Evolutionary conservation across 1,140 invertebrate species (phyloP), one percentile per base, ranked within the genome.

Genomic region (Lepidurus apus): DNA sequence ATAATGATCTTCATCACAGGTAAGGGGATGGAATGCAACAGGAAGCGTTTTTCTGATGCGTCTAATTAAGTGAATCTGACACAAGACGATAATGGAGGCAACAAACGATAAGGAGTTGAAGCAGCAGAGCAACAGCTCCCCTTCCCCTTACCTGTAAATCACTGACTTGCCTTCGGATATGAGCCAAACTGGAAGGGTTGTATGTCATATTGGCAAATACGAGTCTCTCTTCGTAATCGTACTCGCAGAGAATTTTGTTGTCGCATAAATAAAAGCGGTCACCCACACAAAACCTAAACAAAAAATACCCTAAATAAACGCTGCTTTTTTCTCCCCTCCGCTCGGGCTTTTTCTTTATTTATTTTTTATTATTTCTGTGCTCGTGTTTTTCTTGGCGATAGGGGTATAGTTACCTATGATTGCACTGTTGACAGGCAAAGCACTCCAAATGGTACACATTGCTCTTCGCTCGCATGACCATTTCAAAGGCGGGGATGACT

Each of bases 371-470:
- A 11, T 76, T 79, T 44, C 42, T 80, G 47, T 73, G 44, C 24
- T 65, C 34, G 75, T 80, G 9, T 80, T 80, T 43, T 74, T 73
- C 47, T 75, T 42, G 74, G 24, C 79, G 43, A 73, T 26, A 24
- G 80, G 17, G 53, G 13, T 21, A 21, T 26, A 78, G 82, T 88
- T 86, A 97, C 95, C 95, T 95, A 88, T 97, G 94, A 88, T 95
- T 95, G 86, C 95, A 98, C 85, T 96, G 93, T 85, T 97, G 95
- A 87, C 96, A 98, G 80, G 95, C 95, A 85, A 98, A 98, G 85
- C 96, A 98, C 85, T 98, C 95, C 83, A 97, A 89, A 87, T 97
- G 95, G 86, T 97, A 97, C 76, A 97, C 95, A 86, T 97, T 96
- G 82, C 91, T 92, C 85, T 94, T 92, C 21, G 95, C 95, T 85